These are phyloP conservation scores for Macrosteles quadrilineatus DNA, from an alignment of 1,140 invertebrate genomes.

Conservation along the genomic window DNA sequence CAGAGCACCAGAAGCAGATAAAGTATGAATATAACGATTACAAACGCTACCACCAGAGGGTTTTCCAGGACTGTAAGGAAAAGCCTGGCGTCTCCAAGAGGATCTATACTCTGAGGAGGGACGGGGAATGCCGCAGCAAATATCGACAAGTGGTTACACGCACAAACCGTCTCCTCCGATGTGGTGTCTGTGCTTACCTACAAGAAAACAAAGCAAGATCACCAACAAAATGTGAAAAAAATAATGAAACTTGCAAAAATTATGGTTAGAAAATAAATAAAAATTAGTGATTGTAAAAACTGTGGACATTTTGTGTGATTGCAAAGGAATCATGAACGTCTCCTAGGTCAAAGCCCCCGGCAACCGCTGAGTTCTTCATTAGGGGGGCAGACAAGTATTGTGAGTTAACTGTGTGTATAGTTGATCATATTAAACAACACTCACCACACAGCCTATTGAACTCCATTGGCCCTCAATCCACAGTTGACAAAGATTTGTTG, in stretches of 20 bases:
- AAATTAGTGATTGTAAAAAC: not conserved
- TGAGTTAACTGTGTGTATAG: not conserved
- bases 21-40: not conserved
- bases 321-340: too few relatives aligned
- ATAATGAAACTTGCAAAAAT: too few relatives aligned
- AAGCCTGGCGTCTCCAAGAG: not conserved
- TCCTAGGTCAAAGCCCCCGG: not conserved
- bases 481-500: not conserved
- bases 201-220: not conserved
- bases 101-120: not conserved
- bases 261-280: not conserved
- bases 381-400: not conserved
- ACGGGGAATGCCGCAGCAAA: slow-evolving; percentile 4
- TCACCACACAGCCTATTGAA: not conserved
- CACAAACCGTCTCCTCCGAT: not conserved
- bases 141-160: not conserved
- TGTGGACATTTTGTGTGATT: not conserved
- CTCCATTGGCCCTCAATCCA: not conserved
- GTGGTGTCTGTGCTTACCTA: not conserved
- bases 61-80: not conserved
- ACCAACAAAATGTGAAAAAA: too few relatives aligned
- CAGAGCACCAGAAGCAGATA: not conserved
- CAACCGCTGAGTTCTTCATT: not conserved
- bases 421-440: not conserved
- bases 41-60: not conserved